Conservation (phyloP, 92 coral and sea anemone species). For the Parazoanthus atlanticus region DNA sequence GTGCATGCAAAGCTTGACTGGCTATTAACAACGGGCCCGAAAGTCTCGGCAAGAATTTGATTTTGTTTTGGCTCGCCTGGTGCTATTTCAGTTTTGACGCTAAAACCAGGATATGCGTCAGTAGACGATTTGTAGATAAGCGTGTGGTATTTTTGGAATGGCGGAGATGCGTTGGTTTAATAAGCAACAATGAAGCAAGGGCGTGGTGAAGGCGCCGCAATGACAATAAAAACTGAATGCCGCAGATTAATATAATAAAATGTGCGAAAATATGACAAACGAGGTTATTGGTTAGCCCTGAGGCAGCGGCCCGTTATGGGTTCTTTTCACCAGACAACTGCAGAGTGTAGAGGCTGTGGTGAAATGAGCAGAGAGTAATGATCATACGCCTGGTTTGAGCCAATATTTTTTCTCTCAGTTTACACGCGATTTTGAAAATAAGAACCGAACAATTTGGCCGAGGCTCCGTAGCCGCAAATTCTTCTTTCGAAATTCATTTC, state of each 20-base stretch:
- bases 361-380: no score
- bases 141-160: constrained; percentile 12
- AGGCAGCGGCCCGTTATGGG: not conserved
- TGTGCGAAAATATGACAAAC: not conserved
- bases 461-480: no score
- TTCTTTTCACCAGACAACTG: not conserved
- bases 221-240: not conserved
- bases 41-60: not conserved
- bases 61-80: not conserved
- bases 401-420: no score
- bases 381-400: no score
- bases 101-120: not conserved
- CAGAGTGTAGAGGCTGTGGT: not conserved
- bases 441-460: no score
- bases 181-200: not conserved
- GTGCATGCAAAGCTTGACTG: no score
- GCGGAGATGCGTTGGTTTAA: not conserved
- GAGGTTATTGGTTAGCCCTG: not conserved
- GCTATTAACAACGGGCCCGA: no score
- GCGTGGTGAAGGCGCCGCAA: not conserved
- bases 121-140: not conserved
- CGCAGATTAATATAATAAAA: not conserved
- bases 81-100: not conserved
- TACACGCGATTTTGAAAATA: no score
- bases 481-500: no score